Percentiles rank a stretch among this genome's conserved stretches.
Evolutionary conservation across 2,888 invertebrate species (phyloP).

Genomic region (Acholoe squamosa): DNA sequence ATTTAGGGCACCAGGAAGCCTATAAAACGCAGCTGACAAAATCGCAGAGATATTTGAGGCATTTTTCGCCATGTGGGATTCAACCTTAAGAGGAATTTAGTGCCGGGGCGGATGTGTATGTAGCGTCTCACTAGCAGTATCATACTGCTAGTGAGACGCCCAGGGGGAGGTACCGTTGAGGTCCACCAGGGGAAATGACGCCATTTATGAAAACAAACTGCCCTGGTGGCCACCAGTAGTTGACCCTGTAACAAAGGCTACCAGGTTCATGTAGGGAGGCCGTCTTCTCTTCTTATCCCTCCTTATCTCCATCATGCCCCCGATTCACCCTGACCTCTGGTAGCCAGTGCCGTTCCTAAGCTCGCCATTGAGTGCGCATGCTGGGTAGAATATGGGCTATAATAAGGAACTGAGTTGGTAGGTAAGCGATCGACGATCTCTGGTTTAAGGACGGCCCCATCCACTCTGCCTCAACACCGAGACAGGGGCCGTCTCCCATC

Average conservation of each 20-base stretch:
- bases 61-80: no score
- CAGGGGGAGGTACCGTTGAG: neutral
- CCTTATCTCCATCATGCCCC: neutral
- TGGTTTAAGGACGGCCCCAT: neutral
- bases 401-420: neutral
- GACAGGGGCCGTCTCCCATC: neutral
- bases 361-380: conserved; percentile 15
- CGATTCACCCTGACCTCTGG: neutral
- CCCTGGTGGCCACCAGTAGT: neutral
- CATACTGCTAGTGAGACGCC: no score
- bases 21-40: no score
- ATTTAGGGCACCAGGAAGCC: no score
- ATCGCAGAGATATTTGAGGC: no score
- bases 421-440: neutral
- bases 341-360: neutral
- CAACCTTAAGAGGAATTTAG: neutral
- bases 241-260: neutral
- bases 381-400: neutral
- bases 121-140: no score
- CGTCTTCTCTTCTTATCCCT: conserved; percentile 4
- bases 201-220: neutral
- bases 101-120: neutral
- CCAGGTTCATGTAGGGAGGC: neutral
- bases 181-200: neutral
- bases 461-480: neutral